A percentile compares a stretch with the other conserved stretches of the same genome.
phyloP scores from a whole-genome alignment of 2,797 vertebrate genomes.

The Salarias fasciatus region DNA sequence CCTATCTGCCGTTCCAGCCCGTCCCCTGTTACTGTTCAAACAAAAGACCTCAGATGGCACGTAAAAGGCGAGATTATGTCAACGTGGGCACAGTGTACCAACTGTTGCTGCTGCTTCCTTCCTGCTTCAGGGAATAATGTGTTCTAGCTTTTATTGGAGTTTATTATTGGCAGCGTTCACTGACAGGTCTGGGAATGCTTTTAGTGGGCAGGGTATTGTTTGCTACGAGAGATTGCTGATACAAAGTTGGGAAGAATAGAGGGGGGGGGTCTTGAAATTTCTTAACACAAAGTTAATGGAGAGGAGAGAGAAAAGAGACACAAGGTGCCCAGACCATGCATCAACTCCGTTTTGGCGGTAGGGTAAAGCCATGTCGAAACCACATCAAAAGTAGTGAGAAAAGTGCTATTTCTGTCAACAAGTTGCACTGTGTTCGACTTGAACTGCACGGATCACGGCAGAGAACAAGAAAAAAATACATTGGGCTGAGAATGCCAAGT shows the following conservation, averaged over 20 bases:
- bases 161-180: constrained; percentile 72
- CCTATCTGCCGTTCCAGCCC: constrained; percentile 62
- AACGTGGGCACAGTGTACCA: constrained; percentile 72
- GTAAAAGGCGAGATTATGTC: constrained; percentile 67
- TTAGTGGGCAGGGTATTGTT: constrained; percentile 62
- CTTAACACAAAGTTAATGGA: constrained; percentile 49
- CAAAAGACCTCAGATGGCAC: constrained; percentile 77
- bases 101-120: constrained; percentile 78
- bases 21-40: constrained; percentile 70
- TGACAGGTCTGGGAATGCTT: constrained; percentile 75
- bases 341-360: constrained; percentile 14
- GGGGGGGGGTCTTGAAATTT: constrained; percentile 37
- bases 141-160: constrained; percentile 73
- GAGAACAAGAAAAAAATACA: constrained; percentile 58
- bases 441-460: constrained; percentile 60
- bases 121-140: constrained; percentile 73
- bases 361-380: constrained; percentile 35
- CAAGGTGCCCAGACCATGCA: constrained; percentile 27
- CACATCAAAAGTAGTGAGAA: constrained; percentile 50
- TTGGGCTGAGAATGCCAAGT: constrained; percentile 80
- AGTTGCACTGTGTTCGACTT: constrained; percentile 70
- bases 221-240: constrained; percentile 50
- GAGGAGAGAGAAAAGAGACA: constrained; percentile 42
- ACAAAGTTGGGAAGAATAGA: constrained; percentile 16
- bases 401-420: constrained; percentile 70